Evolutionary conservation across 2,888 invertebrate genomes (phyloP).

Genomic region (Deroplatys truncata): DNA sequence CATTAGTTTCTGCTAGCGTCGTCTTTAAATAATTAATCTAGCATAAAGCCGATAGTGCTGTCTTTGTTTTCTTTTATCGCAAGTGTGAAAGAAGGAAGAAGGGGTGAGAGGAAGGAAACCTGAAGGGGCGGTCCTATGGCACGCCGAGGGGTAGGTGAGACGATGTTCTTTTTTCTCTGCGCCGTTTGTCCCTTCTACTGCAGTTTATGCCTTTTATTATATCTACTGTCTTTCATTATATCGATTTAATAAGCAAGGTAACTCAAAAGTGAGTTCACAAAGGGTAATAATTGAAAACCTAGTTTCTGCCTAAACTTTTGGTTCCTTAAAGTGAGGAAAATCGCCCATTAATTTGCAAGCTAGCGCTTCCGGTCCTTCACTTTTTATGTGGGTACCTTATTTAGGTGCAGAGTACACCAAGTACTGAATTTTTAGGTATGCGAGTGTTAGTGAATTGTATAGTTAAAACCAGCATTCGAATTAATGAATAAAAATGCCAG

Average conservation of each 20-base stretch:
- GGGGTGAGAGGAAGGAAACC: not conserved
- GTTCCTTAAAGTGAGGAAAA: too few relatives aligned
- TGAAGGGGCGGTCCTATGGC: not conserved
- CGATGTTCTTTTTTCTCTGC: not conserved
- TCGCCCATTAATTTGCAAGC: too few relatives aligned
- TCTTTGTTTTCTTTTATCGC: conserved; percentile 31
- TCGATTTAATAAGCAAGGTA: not conserved
- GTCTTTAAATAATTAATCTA: conserved; percentile 33
- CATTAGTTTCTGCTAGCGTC: conserved; percentile 6
- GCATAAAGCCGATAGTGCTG: conserved; percentile 32
- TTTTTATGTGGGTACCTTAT: too few relatives aligned
- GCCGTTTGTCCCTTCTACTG: not conserved
- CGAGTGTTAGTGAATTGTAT: too few relatives aligned
- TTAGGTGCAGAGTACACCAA: too few relatives aligned
- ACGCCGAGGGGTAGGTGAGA: not conserved
- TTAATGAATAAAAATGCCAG: too few relatives aligned
- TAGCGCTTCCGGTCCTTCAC: too few relatives aligned
- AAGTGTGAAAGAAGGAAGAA: not conserved
- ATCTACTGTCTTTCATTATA: not conserved
- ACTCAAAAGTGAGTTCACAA: not conserved
- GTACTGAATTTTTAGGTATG: too few relatives aligned
- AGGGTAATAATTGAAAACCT: too few relatives aligned
- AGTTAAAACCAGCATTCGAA: too few relatives aligned
- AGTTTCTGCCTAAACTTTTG: too few relatives aligned
- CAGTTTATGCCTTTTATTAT: not conserved